phyloP scores from a whole-genome alignment of 23 tunicate genomes.

The Oikopleura dioica region DNA sequence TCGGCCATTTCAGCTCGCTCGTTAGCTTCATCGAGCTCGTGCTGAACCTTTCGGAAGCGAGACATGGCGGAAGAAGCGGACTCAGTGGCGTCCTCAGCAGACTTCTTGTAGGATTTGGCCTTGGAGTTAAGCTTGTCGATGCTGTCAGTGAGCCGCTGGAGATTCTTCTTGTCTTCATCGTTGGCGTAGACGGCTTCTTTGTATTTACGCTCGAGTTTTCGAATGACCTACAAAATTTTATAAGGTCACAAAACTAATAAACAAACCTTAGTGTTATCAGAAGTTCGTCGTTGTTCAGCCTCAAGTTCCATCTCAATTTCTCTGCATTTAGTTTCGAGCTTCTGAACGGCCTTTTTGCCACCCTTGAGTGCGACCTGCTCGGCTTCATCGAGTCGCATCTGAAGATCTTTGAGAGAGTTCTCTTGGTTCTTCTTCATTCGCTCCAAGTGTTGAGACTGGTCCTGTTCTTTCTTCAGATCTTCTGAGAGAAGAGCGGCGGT shows the following conservation, averaged over 20 bases:
- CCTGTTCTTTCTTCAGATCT: constrained; percentile 72
- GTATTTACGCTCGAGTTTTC: constrained; percentile 47
- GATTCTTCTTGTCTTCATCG: constrained; percentile 89
- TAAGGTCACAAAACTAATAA: too few species aligned
- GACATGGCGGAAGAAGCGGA: constrained; percentile 65
- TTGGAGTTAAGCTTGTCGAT: constrained; percentile 38
- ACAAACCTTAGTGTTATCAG: constrained; percentile 50
- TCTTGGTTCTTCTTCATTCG: too few species aligned
- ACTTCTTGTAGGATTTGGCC: constrained; percentile 89
- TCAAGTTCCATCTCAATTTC: constrained; percentile 81
- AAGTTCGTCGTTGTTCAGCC: constrained; percentile 54
- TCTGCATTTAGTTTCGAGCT: constrained; percentile 64
- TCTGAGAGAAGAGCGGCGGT: constrained; percentile 28
- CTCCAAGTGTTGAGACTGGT: constrained; percentile 71
- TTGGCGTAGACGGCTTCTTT: constrained; percentile 68
- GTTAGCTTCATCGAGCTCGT: constrained; percentile 90
- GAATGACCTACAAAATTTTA: too few species aligned
- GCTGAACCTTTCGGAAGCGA: constrained; percentile 67
- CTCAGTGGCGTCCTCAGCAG: constrained; percentile 79
- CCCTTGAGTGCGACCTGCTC: constrained; percentile 94
- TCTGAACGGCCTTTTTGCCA: constrained; percentile 83
- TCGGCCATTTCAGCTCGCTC: constrained; percentile 97
- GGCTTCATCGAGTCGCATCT: constrained; percentile 87
- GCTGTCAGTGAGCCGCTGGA: constrained; percentile 55
- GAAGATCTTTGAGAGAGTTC: constrained; percentile 75